phyloP scores from a whole-genome alignment of 1,140 invertebrate species.

The Sitophilus oryzae region DNA sequence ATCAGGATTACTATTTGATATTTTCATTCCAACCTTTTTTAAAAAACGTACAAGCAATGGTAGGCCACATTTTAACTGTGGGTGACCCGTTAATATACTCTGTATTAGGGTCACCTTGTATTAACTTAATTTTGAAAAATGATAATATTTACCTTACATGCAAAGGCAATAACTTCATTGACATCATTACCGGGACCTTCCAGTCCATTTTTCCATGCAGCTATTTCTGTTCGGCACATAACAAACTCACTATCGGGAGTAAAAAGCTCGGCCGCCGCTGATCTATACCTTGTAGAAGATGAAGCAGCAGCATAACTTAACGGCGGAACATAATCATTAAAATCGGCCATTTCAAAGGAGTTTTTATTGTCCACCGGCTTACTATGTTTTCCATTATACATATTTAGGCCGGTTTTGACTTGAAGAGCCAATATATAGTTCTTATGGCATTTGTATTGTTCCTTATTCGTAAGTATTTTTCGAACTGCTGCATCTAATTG shows the following conservation, averaged over 20 bases:
- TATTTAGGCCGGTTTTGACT: conserved; percentile 27
- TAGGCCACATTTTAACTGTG: no score
- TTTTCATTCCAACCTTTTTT: no score
- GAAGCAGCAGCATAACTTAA: no score
- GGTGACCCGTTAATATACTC: no score
- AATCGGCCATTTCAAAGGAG: not conserved
- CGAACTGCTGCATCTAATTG: conserved; percentile 36
- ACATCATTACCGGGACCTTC: not conserved
- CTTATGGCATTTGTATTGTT: conserved; percentile 37
- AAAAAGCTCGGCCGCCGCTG: not conserved
- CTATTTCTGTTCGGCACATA: not conserved
- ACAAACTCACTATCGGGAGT: not conserved
- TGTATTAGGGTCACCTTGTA: not conserved
- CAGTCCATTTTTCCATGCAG: not conserved
- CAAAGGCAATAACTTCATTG: not conserved
- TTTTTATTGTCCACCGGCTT: conserved; percentile 5
- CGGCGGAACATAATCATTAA: not conserved
- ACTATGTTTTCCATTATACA: conserved; percentile 11
- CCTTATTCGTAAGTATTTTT: conserved; percentile 34
- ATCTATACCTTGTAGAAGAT: no score
- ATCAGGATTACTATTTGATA: no score
- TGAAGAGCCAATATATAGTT: conserved; percentile 34
- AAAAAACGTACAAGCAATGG: no score
- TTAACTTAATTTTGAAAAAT: not conserved
- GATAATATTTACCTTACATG: not conserved